Evolutionary conservation across 2,113 vertebrate species (phyloP).

Genomic region (Zosterops borbonicus): DNA sequence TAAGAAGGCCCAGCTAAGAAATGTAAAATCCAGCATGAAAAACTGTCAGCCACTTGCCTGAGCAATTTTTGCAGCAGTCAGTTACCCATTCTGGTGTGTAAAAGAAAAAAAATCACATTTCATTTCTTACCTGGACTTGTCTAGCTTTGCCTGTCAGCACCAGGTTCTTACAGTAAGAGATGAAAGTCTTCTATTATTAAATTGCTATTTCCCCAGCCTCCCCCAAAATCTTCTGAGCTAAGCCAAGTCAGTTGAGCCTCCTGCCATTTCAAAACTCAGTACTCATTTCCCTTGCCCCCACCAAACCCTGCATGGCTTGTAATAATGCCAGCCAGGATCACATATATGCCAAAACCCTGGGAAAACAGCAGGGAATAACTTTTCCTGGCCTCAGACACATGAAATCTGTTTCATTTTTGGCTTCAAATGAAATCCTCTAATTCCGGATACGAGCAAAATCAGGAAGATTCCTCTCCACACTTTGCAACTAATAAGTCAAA

Average conservation of each 20-base stretch:
- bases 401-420: background rate
- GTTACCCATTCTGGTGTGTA: background rate
- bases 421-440: background rate
- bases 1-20: background rate
- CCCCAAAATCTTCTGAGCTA: background rate
- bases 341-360: background rate
- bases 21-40: slow-evolving; percentile 14
- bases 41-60: background rate
- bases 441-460: background rate
- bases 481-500: background rate
- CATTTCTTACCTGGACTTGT: background rate
- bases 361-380: background rate
- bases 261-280: background rate
- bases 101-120: background rate
- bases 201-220: background rate
- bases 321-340: background rate
- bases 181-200: background rate
- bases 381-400: background rate
- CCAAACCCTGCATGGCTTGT: background rate
- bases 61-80: slow-evolving; percentile 5
- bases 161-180: background rate
- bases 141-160: slow-evolving; percentile 8
- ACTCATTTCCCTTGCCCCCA: background rate
- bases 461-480: background rate
- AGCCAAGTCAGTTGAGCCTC: background rate